These are phyloP conservation scores for Heliconius aoede DNA, from an alignment of 2,888 invertebrate genomes.

Conservation along the genomic window DNA sequence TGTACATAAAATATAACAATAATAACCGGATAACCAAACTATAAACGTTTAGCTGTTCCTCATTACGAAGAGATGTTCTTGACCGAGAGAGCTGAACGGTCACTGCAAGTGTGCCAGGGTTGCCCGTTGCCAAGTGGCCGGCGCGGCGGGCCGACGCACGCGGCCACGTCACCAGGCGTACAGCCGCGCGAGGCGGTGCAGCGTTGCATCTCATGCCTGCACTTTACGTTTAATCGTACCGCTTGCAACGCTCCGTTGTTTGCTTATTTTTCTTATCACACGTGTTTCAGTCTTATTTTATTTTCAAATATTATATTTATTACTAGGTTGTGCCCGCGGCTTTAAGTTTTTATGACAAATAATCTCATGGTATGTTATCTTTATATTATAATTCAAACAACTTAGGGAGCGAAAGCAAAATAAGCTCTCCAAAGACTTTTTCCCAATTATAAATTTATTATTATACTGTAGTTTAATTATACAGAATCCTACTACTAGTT, in stretches of 20 bases:
- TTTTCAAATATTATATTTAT: neutral
- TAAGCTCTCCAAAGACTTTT: no score
- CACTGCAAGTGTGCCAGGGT: constrained; percentile 30
- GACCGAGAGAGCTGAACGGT: constrained; percentile 25
- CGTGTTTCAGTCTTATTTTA: neutral
- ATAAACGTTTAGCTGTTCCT: neutral
- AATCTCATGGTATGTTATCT: no score
- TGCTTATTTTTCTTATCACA: constrained; percentile 8
- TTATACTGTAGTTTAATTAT: no score
- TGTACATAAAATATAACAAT: neutral
- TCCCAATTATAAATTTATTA: no score
- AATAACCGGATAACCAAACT: neutral
- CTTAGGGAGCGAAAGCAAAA: no score
- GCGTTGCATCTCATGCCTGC: constrained; percentile 26
- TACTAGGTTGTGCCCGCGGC: no score
- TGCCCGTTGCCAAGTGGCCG: constrained; percentile 79
- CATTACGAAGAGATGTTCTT: neutral
- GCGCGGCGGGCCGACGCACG: constrained; percentile 65
- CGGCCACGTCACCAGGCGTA: constrained; percentile 74
- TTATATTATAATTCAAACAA: no score
- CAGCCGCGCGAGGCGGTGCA: constrained; percentile 59
- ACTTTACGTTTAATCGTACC: constrained; percentile 23
- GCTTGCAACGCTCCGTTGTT: constrained; percentile 38
- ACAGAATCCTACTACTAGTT: no score
- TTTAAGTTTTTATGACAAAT: no score